These are phyloP conservation scores for Ophioninae sp. DNA, from an alignment of 2,888 invertebrate genomes.

Conservation along the genomic window DNA sequence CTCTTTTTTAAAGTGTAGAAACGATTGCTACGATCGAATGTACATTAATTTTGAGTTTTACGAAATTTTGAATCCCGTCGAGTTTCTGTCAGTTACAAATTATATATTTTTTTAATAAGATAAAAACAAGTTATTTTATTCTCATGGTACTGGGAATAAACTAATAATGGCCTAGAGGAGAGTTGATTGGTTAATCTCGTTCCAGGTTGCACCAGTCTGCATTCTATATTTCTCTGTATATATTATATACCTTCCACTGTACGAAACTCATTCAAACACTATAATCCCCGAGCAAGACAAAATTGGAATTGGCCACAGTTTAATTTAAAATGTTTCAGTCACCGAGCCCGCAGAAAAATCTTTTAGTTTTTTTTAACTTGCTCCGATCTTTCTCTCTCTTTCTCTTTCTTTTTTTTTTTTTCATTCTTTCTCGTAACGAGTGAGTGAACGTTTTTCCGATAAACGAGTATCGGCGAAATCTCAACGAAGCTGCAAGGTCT, in stretches of 20 bases:
- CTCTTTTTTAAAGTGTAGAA: too few species aligned
- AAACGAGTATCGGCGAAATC: conserved; percentile 48
- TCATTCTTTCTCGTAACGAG: conserved; percentile 43
- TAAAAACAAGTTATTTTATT: background rate
- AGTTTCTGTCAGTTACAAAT: background rate
- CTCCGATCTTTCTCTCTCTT: too few species aligned
- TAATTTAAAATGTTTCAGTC: conserved; percentile 70
- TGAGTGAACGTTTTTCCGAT: conserved; percentile 57
- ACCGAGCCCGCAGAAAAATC: conserved; percentile 41
- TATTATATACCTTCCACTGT: conserved; percentile 27
- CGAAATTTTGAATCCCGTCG: too few species aligned
- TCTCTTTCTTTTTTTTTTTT: conserved; percentile 29
- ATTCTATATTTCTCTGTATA: conserved; percentile 33
- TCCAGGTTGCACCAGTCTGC: conserved; percentile 1
- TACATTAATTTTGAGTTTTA: too few species aligned
- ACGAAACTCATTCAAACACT: conserved; percentile 41
- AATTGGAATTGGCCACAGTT: conserved; percentile 71
- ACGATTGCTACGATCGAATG: too few species aligned
- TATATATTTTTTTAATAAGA: background rate
- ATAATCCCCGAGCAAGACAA: conserved; percentile 64
- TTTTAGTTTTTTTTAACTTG: too few species aligned
- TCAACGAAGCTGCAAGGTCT: conserved; percentile 42
- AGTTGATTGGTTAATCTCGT: conserved; percentile 45
- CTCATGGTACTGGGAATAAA: conserved; percentile 28
- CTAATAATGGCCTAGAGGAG: conserved; percentile 26